Evolutionary conservation across 2,113 vertebrate species (phyloP).

Genomic region (Bubo bubo): DNA sequence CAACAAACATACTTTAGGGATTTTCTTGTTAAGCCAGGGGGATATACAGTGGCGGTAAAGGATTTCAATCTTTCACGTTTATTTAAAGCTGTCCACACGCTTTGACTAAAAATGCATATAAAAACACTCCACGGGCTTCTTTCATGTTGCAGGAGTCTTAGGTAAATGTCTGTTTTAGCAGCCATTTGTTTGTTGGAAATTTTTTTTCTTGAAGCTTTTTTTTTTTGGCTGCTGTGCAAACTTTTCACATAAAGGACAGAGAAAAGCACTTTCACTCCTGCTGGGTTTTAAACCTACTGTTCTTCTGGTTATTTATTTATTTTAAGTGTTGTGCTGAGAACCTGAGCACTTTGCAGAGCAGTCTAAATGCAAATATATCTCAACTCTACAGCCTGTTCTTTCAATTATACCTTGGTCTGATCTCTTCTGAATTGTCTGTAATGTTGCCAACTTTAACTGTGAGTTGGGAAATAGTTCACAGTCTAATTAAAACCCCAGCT

Average conservation of each 20-base stretch:
- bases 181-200: not conserved
- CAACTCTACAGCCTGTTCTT: not conserved
- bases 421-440: not conserved
- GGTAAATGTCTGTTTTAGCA: conserved; percentile 10
- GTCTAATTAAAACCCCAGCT: not conserved
- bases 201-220: not conserved
- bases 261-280: conserved; percentile 50
- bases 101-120: not conserved
- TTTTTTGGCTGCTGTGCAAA: not conserved
- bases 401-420: not conserved
- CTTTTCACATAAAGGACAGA: conserved; percentile 7
- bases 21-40: conserved; percentile 46
- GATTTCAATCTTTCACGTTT: not conserved
- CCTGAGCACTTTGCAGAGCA: not conserved
- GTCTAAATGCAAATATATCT: not conserved
- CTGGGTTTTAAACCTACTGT: not conserved
- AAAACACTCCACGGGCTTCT: not conserved
- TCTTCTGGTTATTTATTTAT: conserved; percentile 33
- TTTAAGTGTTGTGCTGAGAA: not conserved
- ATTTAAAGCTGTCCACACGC: conserved; percentile 24
- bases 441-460: not conserved
- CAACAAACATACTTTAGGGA: conserved; percentile 55
- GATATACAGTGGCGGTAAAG: not conserved
- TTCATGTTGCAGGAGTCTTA: conserved; percentile 6
- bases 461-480: conserved; percentile 3